Percentiles rank a stretch among this genome's conserved stretches.
phyloP scores from a whole-genome alignment of 2,113 vertebrate genomes.

The Bubo blakistoni region DNA sequence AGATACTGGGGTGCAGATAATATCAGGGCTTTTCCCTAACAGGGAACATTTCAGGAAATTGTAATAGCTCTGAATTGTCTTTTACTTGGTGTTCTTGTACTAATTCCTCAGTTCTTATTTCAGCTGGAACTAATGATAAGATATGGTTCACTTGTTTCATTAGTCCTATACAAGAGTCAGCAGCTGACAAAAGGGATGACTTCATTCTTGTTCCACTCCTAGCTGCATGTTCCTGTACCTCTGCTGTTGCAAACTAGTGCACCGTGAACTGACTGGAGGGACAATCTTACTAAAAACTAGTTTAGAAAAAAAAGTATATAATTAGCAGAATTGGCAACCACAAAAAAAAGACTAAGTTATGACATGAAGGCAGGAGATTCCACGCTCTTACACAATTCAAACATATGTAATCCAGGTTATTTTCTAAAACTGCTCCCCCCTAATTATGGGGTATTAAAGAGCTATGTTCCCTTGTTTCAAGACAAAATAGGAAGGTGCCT shows the following conservation, averaged over 20 bases:
- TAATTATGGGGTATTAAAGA: not conserved
- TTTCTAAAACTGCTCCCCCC: not conserved
- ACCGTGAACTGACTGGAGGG: not conserved
- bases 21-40: not conserved
- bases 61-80: not conserved
- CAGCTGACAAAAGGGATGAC: conserved; percentile 51
- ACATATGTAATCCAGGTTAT: not conserved
- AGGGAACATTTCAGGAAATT: not conserved
- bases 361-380: not conserved
- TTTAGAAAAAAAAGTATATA: not conserved
- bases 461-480: not conserved
- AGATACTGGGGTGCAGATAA: not conserved
- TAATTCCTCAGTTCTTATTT: conserved; percentile 5
- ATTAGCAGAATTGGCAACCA: not conserved
- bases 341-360: not conserved
- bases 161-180: not conserved
- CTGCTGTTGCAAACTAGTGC: not conserved
- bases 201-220: conserved; percentile 15
- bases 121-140: conserved; percentile 31
- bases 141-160: conserved; percentile 31
- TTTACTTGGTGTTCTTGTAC: not conserved
- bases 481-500: not conserved
- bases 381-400: not conserved
- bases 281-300: not conserved
- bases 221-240: not conserved